Base-by-base conservation (phyloP, 2,113 vertebrate species). In the Thunnus maccoyii region DNA sequence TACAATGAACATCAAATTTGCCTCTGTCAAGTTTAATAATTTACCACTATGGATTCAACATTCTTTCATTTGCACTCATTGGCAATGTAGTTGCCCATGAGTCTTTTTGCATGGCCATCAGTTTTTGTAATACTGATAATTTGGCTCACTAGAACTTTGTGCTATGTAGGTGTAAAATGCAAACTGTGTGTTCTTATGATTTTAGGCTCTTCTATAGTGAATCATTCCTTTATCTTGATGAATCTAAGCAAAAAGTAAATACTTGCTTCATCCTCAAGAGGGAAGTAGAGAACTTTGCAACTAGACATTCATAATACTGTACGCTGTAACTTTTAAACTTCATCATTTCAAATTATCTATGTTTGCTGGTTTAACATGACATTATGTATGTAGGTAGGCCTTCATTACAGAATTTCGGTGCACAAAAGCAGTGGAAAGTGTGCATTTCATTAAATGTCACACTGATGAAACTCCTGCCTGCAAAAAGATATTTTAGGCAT, bases 221-320 rank as follows among this genome's bases (percentile, higher is more conserved):
- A 47, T 55, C 7, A 0, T 5, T 57, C 16, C 51, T 5, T 46
- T 20, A 48, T 55, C 2, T 13, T 22, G 12, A 63, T 13, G 22
- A 46, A 10, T 73, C 15, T 46, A 30, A 63, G 18, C 20, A n/a
- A 7, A 22, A 58, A 52, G 77, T 50, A 48, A 41, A 61, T 57
- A 2, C 44, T 22, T 13, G 48, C 57, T 67, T 44, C 5, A 14
- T 20, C 76, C 88, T 72, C 55, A 36, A 88, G 92, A 86, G 81
- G 89, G 86, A 75, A 87, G 85, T 54, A 91, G 81, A 85, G 86
- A 64, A 32, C 64, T 66, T 76, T 62, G 13, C 20, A 25, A 50
- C 32, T 50, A 1, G n/a, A 57, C 32, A 41, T 30, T 12, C 36
- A 50, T 11, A 36, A 22, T 1, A 27, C 4, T 27, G 4, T 20